phyloP scores from a whole-genome alignment of 2,113 vertebrate genomes.

The Protobothrops mucrosquamatus region DNA sequence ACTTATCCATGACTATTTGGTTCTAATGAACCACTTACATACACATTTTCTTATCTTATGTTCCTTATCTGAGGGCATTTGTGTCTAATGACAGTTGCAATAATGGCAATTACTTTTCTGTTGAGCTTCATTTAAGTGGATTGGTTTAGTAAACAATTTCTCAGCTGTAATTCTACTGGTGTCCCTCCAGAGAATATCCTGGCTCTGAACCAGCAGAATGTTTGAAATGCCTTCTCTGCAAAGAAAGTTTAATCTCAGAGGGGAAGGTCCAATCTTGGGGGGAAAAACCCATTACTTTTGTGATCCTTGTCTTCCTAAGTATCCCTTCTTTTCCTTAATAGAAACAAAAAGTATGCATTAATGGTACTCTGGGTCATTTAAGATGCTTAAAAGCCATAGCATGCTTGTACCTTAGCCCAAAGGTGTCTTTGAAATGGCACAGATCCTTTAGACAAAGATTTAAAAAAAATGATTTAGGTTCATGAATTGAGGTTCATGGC shows the following conservation, averaged over 20 bases:
- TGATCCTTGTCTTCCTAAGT: not conserved
- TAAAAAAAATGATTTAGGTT: not conserved
- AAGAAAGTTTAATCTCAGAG: not conserved
- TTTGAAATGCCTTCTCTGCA: not conserved
- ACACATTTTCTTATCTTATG: conserved; percentile 5
- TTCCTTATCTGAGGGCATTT: not conserved
- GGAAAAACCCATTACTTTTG: not conserved
- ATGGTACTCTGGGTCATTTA: not conserved
- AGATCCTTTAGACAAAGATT: not conserved
- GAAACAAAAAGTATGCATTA: not conserved
- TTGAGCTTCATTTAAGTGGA: not conserved
- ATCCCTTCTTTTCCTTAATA: not conserved
- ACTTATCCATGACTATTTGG: not conserved
- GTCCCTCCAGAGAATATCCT: not conserved
- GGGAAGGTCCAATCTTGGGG: not conserved
- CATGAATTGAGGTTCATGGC: not conserved
- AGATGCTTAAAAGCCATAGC: not conserved
- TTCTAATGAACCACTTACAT: not conserved
- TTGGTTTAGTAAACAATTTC: not conserved
- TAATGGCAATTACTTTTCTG: not conserved
- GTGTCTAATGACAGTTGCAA: not conserved
- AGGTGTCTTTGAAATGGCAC: not conserved
- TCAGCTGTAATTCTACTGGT: not conserved
- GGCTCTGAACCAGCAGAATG: not conserved
- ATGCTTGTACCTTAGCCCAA: not conserved